Evolutionary conservation across 1,140 invertebrate genomes (phyloP).

Genomic region (Contarinia nasturtii): DNA sequence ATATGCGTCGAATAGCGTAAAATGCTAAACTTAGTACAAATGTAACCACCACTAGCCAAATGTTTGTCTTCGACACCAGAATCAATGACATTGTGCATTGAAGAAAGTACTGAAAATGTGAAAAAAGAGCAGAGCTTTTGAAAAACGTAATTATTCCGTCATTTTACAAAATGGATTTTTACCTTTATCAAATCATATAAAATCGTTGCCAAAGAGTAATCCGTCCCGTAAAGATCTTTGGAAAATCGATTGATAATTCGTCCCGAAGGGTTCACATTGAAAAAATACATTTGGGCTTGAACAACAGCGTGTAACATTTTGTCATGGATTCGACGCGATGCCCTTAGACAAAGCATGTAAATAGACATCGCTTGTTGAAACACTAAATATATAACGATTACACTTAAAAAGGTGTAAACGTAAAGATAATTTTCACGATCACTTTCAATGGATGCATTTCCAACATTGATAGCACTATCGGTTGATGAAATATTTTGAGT

Average conservation of each 20-base stretch:
- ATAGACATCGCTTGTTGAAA: conserved; percentile 31
- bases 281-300: conserved; percentile 52
- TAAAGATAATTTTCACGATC: not conserved
- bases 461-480: not conserved
- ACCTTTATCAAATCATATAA: conserved; percentile 33
- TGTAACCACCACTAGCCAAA: conserved; percentile 57
- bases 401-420: not conserved
- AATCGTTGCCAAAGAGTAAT: conserved; percentile 52
- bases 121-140: too few species aligned
- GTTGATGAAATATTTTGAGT: not conserved
- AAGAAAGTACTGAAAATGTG: conserved; percentile 36
- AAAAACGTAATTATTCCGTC: too few species aligned
- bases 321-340: conserved; percentile 49
- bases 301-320: conserved; percentile 54
- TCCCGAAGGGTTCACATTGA: conserved; percentile 51
- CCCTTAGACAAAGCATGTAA: conserved; percentile 41
- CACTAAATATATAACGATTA: conserved; percentile 10
- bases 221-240: conserved; percentile 62
- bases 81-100: conserved; percentile 42
- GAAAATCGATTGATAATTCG: conserved; percentile 54
- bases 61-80: conserved; percentile 59
- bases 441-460: not conserved
- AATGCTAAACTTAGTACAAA: conserved; percentile 43
- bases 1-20: conserved; percentile 47
- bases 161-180: not conserved